phyloP scores from a whole-genome alignment of 2,888 invertebrate genomes.

The Catocala nupta region DNA sequence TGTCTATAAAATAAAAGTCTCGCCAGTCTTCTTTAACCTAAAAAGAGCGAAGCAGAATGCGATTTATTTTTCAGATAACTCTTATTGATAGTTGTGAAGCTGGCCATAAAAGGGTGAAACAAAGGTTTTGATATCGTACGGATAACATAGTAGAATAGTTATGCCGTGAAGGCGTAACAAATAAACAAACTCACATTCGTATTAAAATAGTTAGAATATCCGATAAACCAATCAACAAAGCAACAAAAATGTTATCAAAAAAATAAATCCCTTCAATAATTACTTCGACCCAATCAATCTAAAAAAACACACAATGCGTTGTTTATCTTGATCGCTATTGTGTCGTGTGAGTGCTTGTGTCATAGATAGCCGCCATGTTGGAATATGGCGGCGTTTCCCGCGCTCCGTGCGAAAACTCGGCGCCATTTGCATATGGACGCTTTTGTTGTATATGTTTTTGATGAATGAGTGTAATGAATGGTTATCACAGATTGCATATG shows the following conservation, averaged over 20 bases:
- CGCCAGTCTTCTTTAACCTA: too few species aligned
- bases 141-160: too few species aligned
- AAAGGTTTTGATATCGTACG: too few species aligned
- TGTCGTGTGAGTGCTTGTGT: slow-evolving; percentile 57
- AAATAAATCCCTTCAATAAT: slow-evolving; percentile 26
- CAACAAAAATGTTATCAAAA: slow-evolving; percentile 12
- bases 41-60: too few species aligned
- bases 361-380: slow-evolving; percentile 59
- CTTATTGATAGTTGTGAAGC: too few species aligned
- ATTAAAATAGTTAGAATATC: background rate
- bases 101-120: too few species aligned
- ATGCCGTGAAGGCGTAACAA: too few species aligned
- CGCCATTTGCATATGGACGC: slow-evolving; percentile 50
- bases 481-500: slow-evolving; percentile 13
- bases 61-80: too few species aligned
- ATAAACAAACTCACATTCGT: background rate
- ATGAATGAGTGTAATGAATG: slow-evolving; percentile 41
- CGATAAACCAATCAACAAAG: background rate
- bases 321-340: slow-evolving; percentile 46
- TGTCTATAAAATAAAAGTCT: too few species aligned
- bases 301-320: slow-evolving; percentile 34
- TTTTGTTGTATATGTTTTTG: slow-evolving; percentile 42
- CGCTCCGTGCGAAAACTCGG: slow-evolving; percentile 53
- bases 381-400: slow-evolving; percentile 62
- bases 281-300: slow-evolving; percentile 42